A percentile compares a stretch with the other conserved stretches of the same genome.
Evolutionary conservation across 2,888 invertebrate genomes (phyloP).

Genomic region (Hetaerina titia): DNA sequence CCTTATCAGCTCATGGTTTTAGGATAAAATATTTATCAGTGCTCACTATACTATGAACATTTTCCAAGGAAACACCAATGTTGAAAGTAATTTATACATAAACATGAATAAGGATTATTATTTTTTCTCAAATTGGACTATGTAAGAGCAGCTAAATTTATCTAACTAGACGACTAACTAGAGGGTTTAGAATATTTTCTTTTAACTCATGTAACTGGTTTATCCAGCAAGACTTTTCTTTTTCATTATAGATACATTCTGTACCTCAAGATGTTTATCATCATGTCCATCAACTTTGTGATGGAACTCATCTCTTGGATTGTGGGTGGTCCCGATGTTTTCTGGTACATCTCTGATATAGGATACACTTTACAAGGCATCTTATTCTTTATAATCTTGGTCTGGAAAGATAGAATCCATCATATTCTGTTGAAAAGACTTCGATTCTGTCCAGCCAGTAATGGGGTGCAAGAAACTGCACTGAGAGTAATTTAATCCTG

Average conservation of each 20-base stretch:
- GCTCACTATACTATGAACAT: too few species aligned
- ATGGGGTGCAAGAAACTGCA: neutral
- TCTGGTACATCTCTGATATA: constrained; percentile 72
- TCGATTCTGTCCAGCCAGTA: neutral
- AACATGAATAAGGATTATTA: too few species aligned
- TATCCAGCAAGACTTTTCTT: neutral
- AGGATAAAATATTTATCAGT: too few species aligned
- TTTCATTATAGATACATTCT: constrained; percentile 78
- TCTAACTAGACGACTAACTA: too few species aligned
- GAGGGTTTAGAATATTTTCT: neutral
- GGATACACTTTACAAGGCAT: constrained; percentile 34
- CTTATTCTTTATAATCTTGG: constrained; percentile 45
- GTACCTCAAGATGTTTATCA: constrained; percentile 81
- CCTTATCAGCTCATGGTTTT: too few species aligned
- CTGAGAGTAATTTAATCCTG: neutral
- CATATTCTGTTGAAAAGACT: neutral
- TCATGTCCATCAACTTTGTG: constrained; percentile 86
- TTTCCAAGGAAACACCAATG: too few species aligned
- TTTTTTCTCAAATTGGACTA: too few species aligned
- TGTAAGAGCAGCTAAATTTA: too few species aligned
- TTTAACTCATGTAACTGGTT: too few species aligned
- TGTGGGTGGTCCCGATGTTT: constrained; percentile 76
- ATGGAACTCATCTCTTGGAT: constrained; percentile 85
- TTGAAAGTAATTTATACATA: too few species aligned
- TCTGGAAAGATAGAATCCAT: constrained; percentile 47